phyloP scores from a whole-genome alignment of 2,797 vertebrate genomes.

The Odontamblyopus lacepedii region DNA sequence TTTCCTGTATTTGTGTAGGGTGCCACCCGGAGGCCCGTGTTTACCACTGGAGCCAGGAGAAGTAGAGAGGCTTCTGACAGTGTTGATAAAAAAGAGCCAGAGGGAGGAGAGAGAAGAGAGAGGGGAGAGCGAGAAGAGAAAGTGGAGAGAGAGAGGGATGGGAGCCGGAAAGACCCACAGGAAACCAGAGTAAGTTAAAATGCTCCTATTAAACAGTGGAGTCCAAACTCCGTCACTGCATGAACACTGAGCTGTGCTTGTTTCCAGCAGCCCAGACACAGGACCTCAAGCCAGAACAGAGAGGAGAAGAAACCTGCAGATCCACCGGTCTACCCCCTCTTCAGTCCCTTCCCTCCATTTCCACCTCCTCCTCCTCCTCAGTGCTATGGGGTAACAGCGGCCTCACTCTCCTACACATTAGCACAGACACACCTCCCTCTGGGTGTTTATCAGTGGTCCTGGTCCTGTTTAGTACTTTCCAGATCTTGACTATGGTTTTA shows the following conservation, averaged over 20 bases:
- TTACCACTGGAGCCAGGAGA: constrained; percentile 1
- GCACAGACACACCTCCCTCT: too few species aligned
- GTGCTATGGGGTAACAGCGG: constrained; percentile 23
- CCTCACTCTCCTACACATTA: too few species aligned
- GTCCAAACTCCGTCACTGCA: too few species aligned
- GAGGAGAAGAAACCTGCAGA: constrained; percentile 24
- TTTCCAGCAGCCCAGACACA: constrained; percentile 29
- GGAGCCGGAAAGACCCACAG: constrained; percentile 7
- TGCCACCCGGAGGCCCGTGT: constrained; percentile 2
- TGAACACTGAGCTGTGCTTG: neutral
- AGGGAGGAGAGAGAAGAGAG: constrained; percentile 5
- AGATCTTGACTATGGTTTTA: too few species aligned
- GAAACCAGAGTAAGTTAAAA: neutral
- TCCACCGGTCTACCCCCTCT: constrained; percentile 29
- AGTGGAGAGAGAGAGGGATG: neutral
- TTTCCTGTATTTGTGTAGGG: constrained; percentile 18
- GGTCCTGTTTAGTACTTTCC: too few species aligned
- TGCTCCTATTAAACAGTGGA: too few species aligned
- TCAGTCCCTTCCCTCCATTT: constrained; percentile 35
- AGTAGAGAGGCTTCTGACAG: constrained; percentile 5
- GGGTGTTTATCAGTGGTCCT: too few species aligned
- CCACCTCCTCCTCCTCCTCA: constrained; percentile 18
- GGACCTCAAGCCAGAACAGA: neutral
- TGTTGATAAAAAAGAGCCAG: constrained; percentile 3
- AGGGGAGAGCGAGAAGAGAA: constrained; percentile 11